Percentiles rank a stretch among this genome's conserved stretches.
These are phyloP conservation scores for Sakesphorus luctuosus DNA, from an alignment of 2,113 vertebrate species.

Conservation along the genomic window DNA sequence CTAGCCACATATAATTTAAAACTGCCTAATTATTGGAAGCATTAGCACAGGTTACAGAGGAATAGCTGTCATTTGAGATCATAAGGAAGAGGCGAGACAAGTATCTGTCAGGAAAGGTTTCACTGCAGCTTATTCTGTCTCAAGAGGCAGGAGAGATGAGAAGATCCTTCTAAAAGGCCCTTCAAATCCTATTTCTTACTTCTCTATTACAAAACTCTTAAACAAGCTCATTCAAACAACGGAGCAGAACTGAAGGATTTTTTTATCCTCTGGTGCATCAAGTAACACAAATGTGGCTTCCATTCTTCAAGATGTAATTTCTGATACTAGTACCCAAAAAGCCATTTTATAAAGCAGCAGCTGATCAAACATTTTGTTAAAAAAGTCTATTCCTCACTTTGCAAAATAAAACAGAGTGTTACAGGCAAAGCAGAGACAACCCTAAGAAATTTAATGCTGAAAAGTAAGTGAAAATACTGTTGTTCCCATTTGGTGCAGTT, in stretches of 20 bases:
- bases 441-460: not conserved
- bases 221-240: not conserved
- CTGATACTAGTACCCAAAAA: not conserved
- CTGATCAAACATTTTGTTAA: constrained; percentile 4
- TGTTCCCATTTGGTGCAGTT: not conserved
- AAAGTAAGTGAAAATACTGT: constrained; percentile 4
- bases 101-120: not conserved
- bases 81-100: not conserved
- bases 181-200: not conserved
- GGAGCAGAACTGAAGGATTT: not conserved
- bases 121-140: not conserved
- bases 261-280: not conserved
- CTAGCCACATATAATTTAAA: not conserved
- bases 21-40: not conserved
- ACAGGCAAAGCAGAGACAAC: not conserved
- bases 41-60: not conserved
- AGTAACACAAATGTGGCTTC: not conserved
- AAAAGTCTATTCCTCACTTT: not conserved
- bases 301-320: not conserved
- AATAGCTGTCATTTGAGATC: not conserved
- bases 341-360: not conserved
- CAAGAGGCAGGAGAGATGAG: not conserved
- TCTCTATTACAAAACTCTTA: not conserved
- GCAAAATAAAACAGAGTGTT: not conserved
- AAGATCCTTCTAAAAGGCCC: not conserved